Evolutionary conservation across 2,888 invertebrate genomes (phyloP), one percentile per base, ranked within the genome.

Genomic region (Mythimna ferrago): DNA sequence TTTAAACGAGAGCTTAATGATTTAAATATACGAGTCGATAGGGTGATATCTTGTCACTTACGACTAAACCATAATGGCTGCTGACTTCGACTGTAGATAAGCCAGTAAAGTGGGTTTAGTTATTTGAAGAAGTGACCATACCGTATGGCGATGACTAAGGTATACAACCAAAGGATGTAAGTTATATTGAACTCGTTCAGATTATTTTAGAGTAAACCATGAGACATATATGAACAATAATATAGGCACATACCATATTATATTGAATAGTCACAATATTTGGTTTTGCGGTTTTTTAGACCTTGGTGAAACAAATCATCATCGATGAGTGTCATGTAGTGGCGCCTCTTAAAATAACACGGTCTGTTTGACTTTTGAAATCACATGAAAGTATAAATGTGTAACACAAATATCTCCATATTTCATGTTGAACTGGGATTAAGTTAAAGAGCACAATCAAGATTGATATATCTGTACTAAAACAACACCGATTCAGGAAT

Each of bases 1-100:
- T 80, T 70, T 74, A 64, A 84, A 80, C 66, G 60, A 84, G 81
- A 60, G 81, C 51, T 63, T 84, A 76, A 84, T 75, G 64, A 81
- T 67, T 71, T 62, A 32, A 68, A 68, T 63, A 53, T 32, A 11
- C 10, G 9, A 64, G 75, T 56, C 54, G 21, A 53, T 83, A 75
- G 70, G 38, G 80, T 66, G 76, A 67, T 70, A 66, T n/a, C 10
- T 19, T 16, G 56, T n/a, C 66, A 67, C 44, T 72, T 72, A 66
- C 21, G 21, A 41, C 14, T 11, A 38, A 64, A 57, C 57, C n/a
- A 66, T 79, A 57, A 73, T 41, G 21, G 54, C 9, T 26, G 61
- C 19, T 44, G 66, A 56, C 63, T 64, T 79, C 16, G 5, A 21
- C 16, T 14, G 19, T 32, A 48, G 80, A 79, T 83, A 83, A 79